These are phyloP conservation scores for Mythimna lalbum DNA, from an alignment of 2,888 invertebrate genomes.

Conservation along the genomic window DNA sequence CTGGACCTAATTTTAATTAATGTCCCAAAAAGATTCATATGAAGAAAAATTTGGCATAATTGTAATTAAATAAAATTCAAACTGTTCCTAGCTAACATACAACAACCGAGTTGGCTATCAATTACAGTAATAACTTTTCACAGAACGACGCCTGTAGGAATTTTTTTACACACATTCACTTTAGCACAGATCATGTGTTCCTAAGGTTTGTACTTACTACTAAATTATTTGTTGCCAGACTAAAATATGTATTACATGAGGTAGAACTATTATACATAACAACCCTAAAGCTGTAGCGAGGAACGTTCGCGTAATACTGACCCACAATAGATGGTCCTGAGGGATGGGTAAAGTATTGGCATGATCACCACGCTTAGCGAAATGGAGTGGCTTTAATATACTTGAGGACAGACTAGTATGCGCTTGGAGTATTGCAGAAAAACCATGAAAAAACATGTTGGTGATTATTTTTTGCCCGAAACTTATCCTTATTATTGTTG, in stretches of 20 bases:
- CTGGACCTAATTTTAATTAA: too few relatives aligned
- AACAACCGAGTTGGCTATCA: too few relatives aligned
- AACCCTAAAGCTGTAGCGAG: conserved; percentile 18
- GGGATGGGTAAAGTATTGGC: conserved; percentile 19
- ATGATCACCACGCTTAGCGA: conserved; percentile 5
- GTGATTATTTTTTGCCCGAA: too few relatives aligned
- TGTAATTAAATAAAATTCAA: too few relatives aligned
- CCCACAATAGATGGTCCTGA: conserved; percentile 25
- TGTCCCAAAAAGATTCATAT: too few relatives aligned
- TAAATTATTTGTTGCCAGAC: not conserved
- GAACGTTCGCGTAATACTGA: not conserved
- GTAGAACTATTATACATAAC: not conserved
- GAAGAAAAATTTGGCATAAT: too few relatives aligned
- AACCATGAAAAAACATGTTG: not conserved
- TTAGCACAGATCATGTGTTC: not conserved
- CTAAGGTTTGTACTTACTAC: not conserved
- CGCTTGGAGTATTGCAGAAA: not conserved
- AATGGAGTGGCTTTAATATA: not conserved
- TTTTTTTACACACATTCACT: too few relatives aligned
- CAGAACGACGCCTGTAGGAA: too few relatives aligned
- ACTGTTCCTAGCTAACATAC: too few relatives aligned
- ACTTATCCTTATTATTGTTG: not conserved
- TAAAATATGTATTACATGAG: too few relatives aligned
- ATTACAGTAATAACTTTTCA: too few relatives aligned
- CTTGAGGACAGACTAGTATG: not conserved